A percentile compares a stretch with the other conserved stretches of the same genome.
Conservation (phyloP, 2,113 vertebrate species). For the Gasterosteus aculeatus region DNA sequence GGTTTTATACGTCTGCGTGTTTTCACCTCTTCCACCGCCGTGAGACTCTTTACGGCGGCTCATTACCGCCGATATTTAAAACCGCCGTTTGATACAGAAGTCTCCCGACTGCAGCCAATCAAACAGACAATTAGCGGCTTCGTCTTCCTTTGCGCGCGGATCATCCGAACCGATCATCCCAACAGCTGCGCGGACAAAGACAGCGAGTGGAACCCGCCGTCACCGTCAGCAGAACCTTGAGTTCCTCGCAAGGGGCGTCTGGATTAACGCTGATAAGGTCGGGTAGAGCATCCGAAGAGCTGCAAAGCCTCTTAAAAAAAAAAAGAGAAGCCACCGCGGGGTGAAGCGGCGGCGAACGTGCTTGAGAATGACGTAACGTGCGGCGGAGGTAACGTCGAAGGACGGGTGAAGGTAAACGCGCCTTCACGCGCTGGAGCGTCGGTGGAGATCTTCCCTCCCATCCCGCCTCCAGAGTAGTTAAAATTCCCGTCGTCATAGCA, state of each 20-base stretch:
- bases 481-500: conserved; percentile 51
- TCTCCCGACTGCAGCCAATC: conserved; percentile 56
- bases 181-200: conserved; percentile 45
- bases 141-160: conserved; percentile 29
- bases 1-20: conserved; percentile 4
- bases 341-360: conserved; percentile 32
- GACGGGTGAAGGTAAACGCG: conserved; percentile 22
- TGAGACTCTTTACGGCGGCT: conserved; percentile 28
- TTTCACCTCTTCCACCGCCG: conserved; percentile 12
- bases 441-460: background rate
- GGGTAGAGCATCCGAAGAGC: conserved; percentile 47
- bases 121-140: conserved; percentile 65
- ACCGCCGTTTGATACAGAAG: conserved; percentile 50
- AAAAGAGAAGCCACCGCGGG: conserved; percentile 5
- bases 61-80: conserved; percentile 56
- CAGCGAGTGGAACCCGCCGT: conserved; percentile 8
- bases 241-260: conserved; percentile 62
- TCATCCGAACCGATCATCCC: conserved; percentile 44
- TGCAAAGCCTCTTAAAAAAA: conserved; percentile 63
- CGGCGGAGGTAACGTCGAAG: conserved; percentile 22
- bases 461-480: conserved; percentile 24
- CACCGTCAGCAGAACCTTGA: conserved; percentile 43
- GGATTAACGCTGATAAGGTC: conserved; percentile 58
- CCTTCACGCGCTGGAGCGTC: conserved; percentile 16
- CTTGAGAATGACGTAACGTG: conserved; percentile 31